Evolutionary conservation across 1,140 invertebrate species (phyloP).

Genomic region (Stegodyphus dumicola): DNA sequence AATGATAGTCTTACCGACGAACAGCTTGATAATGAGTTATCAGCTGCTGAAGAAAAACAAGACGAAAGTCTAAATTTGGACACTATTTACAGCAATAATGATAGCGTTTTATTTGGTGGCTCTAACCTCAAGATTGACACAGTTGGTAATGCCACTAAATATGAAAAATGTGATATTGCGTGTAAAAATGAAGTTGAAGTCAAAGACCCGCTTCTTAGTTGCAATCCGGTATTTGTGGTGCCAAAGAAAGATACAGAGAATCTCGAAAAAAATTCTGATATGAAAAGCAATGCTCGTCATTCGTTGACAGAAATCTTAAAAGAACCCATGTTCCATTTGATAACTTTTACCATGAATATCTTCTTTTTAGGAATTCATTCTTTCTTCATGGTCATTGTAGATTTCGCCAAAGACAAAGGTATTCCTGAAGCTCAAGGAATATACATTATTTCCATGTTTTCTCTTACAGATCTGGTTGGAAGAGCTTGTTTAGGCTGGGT

Average conservation of each 20-base stretch:
- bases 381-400: conserved; percentile 61
- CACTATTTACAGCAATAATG: conserved; percentile 15
- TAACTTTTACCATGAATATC: conserved; percentile 40
- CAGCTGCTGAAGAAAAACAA: neutral
- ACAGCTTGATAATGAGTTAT: neutral
- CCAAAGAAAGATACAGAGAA: neutral
- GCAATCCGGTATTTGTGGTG: neutral
- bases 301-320: conserved; percentile 20
- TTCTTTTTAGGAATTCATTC: conserved; percentile 34
- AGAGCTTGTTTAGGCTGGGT: conserved; percentile 56
- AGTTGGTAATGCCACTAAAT: neutral
- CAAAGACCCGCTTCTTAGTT: conserved; percentile 1
- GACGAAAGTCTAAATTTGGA: neutral
- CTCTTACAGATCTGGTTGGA: conserved; percentile 61
- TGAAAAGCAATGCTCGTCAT: neutral
- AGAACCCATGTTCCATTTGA: conserved; percentile 27
- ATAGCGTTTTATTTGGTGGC: conserved; percentile 17
- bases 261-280: neutral
- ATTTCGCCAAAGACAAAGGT: conserved; percentile 62
- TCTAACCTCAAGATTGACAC: neutral
- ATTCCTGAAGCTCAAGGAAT: conserved; percentile 48
- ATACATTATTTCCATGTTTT: conserved; percentile 59
- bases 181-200: conserved; percentile 1
- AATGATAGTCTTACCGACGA: no score
- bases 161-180: neutral